Evolutionary conservation across 2,797 vertebrate genomes (phyloP), one percentile per base, ranked within the genome.

Genomic region (Antennarius maculatus): DNA sequence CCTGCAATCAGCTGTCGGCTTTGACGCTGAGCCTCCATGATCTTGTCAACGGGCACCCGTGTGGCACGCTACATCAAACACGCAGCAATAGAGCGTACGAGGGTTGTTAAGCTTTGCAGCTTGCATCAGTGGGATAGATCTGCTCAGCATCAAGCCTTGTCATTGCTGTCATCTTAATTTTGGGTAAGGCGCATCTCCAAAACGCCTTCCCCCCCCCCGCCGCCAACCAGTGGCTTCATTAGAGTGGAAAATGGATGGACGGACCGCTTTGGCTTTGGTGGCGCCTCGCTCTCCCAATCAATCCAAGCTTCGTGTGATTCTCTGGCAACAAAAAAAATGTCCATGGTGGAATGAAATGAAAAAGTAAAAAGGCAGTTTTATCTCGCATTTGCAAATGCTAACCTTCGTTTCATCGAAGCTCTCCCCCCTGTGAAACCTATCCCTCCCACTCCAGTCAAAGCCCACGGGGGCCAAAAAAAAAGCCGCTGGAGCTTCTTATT

Each of bases 331-430:
- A 23, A 23, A 23, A 23, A 77, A 76, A 79, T 34, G 48, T 62
- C 55, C 41, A 18, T 12, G 27, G 13, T 6, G 18, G 8, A 5
- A 6, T 5, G 23, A 3, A 7, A 6, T 12, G 6, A 5, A 7
- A 34, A 41, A 55, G 61, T 29, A 69, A 45, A 41, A 37, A 53
- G 34, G 43, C 51, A 55, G 49, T 84, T 89, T 90, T 89, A 90
- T 92, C 89, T 91, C 85, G 77, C 83, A 86, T 91, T 88, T 85
- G 76, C 85, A 89, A 91, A 91, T 77, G 74, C 77, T 81, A 55
- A 13, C 47, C 75, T 61, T 81, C 77, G 59, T 85, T 90, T 87
- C 77, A 86, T 84, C 76, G 31, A 68, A 80, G 66, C 80, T 57
- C 87, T 73, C 86, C 70, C 86, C 74, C 72, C 77, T 79, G 78